Evolutionary conservation across 2,113 vertebrate genomes (phyloP), one percentile per base, ranked within the genome.

Genomic region (Boulengeromyrus knoepffleri): DNA sequence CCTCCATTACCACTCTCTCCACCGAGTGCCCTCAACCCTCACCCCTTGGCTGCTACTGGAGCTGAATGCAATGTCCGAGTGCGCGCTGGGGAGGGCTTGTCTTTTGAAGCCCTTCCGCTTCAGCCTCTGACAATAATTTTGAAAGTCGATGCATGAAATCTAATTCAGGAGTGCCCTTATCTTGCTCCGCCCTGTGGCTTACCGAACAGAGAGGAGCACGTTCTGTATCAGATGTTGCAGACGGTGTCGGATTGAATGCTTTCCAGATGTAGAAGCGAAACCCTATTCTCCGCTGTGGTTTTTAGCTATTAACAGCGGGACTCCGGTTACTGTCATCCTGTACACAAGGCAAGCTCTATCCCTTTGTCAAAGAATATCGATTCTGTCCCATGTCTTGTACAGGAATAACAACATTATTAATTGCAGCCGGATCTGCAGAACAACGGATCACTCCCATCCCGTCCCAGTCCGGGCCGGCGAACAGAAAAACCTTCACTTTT

Each of bases 341-440:
- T 74, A 27, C 47, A 89, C 88, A 70, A 70, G 90, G 77, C 74
- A 53, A 50, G 74, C 56, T 52, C 87, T 66, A 86, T 89, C 90
- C 21, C 77, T 89, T 42, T 86, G 87, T 80, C 88, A 89, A 80
- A 85, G 83, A 89, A 86, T 89, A 93, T 93, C 45, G 93, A 93
- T 93, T 90, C 52, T 89, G 90, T 84, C 89, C 90, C 88, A 92
- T 92, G 92, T 90, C 90, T 89, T 90, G 92, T 91, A 93, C 92
- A 92, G 91, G 93, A 92, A 92, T 91, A 92, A 92, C 92, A 93
- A 91, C 91, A 92, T 93, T 93, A 92, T 93, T 93, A 92, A 92
- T 92, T 92, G 91, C 90, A 91, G 90, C 90, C 91, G 80, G 91
- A 89, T 90, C 74, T 83, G 85, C 87, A 86, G 86, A 90, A 91